Conservation (phyloP, 2,888 invertebrate species). For the Troilus luridus region DNA sequence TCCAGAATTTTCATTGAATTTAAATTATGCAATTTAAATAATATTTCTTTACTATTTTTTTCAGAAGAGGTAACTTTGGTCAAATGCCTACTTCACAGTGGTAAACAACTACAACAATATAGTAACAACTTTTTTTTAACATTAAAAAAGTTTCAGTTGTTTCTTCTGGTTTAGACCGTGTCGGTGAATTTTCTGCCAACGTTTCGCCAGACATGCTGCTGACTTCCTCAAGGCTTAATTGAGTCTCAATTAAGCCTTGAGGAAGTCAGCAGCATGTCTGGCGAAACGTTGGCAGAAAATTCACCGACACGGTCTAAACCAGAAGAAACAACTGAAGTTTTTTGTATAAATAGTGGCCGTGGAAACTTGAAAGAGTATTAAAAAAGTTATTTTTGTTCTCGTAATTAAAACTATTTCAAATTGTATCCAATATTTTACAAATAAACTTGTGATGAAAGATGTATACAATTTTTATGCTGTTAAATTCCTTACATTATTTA, state of each 20-base stretch:
- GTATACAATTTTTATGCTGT: neutral
- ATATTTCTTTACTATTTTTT: neutral
- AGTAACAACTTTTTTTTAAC: neutral
- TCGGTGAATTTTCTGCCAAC: too few relatives aligned
- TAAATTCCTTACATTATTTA: neutral
- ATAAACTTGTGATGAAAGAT: neutral
- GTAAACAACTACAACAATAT: neutral
- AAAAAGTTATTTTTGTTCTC: neutral
- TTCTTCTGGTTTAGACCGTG: too few relatives aligned
- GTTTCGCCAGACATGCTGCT: too few relatives aligned
- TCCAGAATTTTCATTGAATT: too few relatives aligned
- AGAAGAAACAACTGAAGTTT: too few relatives aligned
- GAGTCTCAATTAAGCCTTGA: too few relatives aligned
- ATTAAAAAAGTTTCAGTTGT: neutral
- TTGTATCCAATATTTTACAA: neutral
- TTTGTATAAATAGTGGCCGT: too few relatives aligned
- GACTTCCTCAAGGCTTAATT: too few relatives aligned
- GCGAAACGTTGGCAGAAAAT: too few relatives aligned
- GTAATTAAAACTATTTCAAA: neutral
- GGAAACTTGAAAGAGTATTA: too few relatives aligned
- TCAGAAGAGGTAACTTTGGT: conserved; percentile 11
- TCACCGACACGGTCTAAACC: too few relatives aligned
- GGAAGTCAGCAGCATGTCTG: too few relatives aligned
- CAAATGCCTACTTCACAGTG: conserved; percentile 1
- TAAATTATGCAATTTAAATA: neutral